These are phyloP conservation scores for Megaleporinus macrocephalus DNA, from an alignment of 2,113 vertebrate genomes.

Conservation along the genomic window DNA sequence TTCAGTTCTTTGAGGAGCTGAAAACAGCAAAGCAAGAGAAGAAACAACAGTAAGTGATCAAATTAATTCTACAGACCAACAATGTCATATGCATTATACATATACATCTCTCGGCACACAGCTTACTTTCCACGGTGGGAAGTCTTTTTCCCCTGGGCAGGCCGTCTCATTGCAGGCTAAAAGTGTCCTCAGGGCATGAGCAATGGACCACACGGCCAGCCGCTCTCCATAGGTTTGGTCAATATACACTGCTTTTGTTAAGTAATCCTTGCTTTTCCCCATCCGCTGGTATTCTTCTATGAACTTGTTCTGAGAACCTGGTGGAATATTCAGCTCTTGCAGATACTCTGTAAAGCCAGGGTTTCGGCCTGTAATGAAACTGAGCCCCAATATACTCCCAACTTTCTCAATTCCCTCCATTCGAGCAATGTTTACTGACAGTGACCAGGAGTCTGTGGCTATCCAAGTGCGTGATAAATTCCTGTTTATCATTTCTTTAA, in stretches of 20 bases:
- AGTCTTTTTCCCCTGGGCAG: conserved; percentile 63
- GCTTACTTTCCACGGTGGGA: conserved; percentile 71
- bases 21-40: conserved; percentile 27
- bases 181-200: conserved; percentile 64
- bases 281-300: conserved; percentile 72
- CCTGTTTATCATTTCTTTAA: conserved; percentile 62
- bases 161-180: conserved; percentile 65
- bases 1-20: conserved; percentile 72
- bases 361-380: conserved; percentile 58
- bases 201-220: conserved; percentile 64
- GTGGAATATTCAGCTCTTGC: conserved; percentile 55
- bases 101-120: not conserved
- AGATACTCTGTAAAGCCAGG: conserved; percentile 67
- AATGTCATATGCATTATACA: no score
- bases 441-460: conserved; percentile 72
- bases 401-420: conserved; percentile 69
- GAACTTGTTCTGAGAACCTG: conserved; percentile 65
- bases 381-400: conserved; percentile 73
- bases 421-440: conserved; percentile 41
- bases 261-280: conserved; percentile 56
- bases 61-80: not conserved
- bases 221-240: conserved; percentile 51
- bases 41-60: not conserved
- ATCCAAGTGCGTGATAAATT: conserved; percentile 71
- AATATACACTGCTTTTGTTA: conserved; percentile 50